Conservation (phyloP, 2,113 vertebrate genomes). For the Lutjanus erythropterus region DNA sequence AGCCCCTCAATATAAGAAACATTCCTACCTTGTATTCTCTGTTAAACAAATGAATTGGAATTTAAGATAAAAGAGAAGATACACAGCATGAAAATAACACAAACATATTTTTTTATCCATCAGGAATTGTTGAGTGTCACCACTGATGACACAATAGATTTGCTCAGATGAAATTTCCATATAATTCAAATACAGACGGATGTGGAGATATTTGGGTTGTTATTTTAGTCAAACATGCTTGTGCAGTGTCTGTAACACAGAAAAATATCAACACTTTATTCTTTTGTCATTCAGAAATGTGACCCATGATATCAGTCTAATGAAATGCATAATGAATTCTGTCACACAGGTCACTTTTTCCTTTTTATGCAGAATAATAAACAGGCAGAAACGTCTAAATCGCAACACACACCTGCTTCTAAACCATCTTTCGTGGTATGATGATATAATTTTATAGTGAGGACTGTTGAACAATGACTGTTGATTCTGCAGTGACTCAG, state of each 20-base stretch:
- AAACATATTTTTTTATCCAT: background rate
- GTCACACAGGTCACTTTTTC: background rate
- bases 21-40: background rate
- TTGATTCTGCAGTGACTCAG: constrained; percentile 40
- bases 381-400: background rate
- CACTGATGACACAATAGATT: background rate
- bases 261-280: too few relatives aligned
- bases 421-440: background rate
- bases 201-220: background rate
- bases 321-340: background rate
- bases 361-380: background rate
- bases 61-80: background rate
- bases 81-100: background rate
- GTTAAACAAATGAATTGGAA: background rate
- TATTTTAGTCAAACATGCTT: background rate
- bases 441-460: constrained; percentile 10
- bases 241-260: too few relatives aligned
- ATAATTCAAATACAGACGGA: background rate
- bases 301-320: too few relatives aligned
- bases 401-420: constrained; percentile 7
- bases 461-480: background rate
- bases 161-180: background rate
- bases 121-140: background rate
- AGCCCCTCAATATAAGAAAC: too few relatives aligned
- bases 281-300: background rate